Evolutionary conservation across 2,888 invertebrate species (phyloP), one percentile per base, ranked within the genome.

Genomic region (Trissolcus brochymenae): DNA sequence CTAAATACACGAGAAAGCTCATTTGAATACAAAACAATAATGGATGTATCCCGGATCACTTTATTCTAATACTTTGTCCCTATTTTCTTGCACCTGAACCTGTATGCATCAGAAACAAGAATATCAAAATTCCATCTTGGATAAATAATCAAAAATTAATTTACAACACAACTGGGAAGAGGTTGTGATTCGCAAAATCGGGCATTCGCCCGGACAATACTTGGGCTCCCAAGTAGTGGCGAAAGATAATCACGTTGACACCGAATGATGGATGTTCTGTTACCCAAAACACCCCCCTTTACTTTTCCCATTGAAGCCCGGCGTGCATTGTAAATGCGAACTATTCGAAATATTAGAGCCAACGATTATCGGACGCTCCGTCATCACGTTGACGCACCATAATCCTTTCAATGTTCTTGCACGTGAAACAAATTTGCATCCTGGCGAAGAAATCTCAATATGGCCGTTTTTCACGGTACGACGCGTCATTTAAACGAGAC

Each of bases 171-270:
- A 16, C 14, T 46, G 16, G 14, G 46, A 17, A 17, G 51, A 51
- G 16, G 79, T 66, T 76, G 50, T 40, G 16, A 21, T 25, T 25
- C 16, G 56, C n/a, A 17, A 54, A 68, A 59, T 60, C 29, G 57
- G 49, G n/a, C 13, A 49, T 68, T 41, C 29, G 43, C 6, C 56
- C 35, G 70, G 86, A 79, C 86, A 84, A 87, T 87, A 87, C 84
- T 86, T 87, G 84, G 80, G 80, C 86, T 76, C 74, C 79, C 76
- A 72, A 68, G 80, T 80, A 80, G 81, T 84, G 82, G 81, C 85
- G 84, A 84, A 87, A 89, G 88, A 89, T 88, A 89, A 89, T 89
- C 88, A 86, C 87, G 89, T 85, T 88, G 89, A 89, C 89, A 87
- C 84, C 87, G 83, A 81, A 85, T 89, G 89, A 89, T 89, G 87